Base-by-base conservation (phyloP, 2,888 invertebrate genomes). In the Epirrhoe tristata region DNA sequence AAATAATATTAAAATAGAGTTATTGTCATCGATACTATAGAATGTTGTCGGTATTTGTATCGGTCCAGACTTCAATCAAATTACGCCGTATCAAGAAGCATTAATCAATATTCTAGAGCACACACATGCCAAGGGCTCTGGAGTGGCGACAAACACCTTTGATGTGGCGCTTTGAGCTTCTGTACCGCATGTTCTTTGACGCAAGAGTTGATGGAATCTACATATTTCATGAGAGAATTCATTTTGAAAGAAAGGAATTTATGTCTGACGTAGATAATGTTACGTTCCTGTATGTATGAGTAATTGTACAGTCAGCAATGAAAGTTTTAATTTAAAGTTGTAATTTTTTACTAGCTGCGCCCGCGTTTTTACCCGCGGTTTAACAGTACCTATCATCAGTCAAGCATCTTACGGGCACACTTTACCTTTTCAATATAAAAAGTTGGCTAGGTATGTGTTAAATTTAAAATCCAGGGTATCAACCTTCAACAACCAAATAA, bases 111-210 rank as follows among this genome's bases (percentile, higher is more conserved):
- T 74, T 69, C 70, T 52, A 61, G 31, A 50, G 65, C 50, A 58
- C 58, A 60, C 55, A 63, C 56, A 55, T 51, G 52, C 14, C 55
- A 59, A 63, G 60, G 54, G 64, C 60, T 57, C 63, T 67, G 52
- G 24, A 64, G 67, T 60, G 60, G 34, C 31, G 34, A 56, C 52
- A 63, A 71, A 68, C 72, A 67, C 63, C 72, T 74, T 74, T 72
- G 72, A 72, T 64, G 72, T 66, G 66, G 57, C 17, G 55, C 72
- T 74, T 74, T 72, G 72, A 72, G 59, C 63, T 57, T 67, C 66
- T 66, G 61, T 67, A 63, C 67, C 66, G 69, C 70, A 71, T 70
- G 69, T 68, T 72, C 72, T 72, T 69, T 72, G 72, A 74, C 60
- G 61, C 58, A 54, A 56, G 63, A 67, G 62, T 65, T 68, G 67